Evolutionary conservation across 2,113 vertebrate species (phyloP).

Genomic region (Equus quagga): DNA sequence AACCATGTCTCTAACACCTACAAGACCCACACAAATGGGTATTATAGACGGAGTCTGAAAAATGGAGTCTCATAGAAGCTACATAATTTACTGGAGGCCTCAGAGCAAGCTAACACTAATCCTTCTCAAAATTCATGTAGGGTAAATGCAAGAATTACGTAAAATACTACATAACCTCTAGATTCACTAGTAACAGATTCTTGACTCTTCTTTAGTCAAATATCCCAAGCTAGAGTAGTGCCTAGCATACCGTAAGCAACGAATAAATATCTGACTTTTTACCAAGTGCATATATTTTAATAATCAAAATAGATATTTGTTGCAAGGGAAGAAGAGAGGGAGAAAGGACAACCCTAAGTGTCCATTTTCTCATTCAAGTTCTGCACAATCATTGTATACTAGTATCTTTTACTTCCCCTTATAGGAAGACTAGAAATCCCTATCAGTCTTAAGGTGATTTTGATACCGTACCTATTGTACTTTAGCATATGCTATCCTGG

Average conservation of each 20-base stretch:
- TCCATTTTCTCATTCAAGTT: neutral
- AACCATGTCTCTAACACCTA: neutral
- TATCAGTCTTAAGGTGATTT: neutral
- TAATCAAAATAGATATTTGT: neutral
- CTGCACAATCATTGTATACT: neutral
- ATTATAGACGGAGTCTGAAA: neutral
- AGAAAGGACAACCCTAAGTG: neutral
- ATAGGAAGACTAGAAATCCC: neutral
- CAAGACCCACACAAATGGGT: neutral
- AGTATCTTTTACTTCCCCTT: neutral
- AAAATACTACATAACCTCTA: neutral
- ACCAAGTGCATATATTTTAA: neutral
- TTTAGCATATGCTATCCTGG: neutral
- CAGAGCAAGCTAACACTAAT: neutral
- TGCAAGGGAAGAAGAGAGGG: neutral
- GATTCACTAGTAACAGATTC: neutral
- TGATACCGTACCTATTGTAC: neutral
- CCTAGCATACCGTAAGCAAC: neutral
- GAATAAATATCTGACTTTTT: neutral
- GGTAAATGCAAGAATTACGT: neutral
- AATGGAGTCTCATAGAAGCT: neutral
- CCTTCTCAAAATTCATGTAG: neutral
- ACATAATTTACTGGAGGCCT: neutral
- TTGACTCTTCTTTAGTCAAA: neutral
- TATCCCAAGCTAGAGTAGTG: neutral